Percentiles rank a stretch among this genome's conserved stretches.
phyloP scores from a whole-genome alignment of 2,113 vertebrate species.

The Charina bottae region DNA sequence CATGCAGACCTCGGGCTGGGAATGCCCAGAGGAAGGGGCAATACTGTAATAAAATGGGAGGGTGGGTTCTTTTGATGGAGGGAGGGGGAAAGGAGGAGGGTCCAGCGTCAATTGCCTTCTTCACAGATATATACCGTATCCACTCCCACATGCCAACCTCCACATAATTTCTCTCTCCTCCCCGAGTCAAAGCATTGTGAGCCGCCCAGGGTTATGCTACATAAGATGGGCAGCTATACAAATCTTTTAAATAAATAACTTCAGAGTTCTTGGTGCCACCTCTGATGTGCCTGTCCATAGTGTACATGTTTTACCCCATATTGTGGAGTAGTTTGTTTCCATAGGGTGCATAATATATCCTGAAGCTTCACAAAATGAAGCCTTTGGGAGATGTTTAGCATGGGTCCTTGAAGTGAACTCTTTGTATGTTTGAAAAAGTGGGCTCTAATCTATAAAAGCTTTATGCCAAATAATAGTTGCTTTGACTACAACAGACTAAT shows the following conservation, averaged over 20 bases:
- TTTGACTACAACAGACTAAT: background rate
- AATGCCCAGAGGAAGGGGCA: background rate
- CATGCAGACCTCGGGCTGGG: background rate
- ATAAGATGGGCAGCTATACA: background rate
- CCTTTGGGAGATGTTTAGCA: too few species aligned
- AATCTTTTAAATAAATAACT: background rate
- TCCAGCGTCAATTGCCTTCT: background rate
- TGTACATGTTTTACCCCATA: background rate
- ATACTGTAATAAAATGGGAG: background rate
- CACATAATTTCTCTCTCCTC: background rate
- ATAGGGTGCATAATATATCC: background rate
- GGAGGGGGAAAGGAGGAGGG: background rate
- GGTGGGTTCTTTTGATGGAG: background rate
- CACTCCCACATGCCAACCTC: background rate
- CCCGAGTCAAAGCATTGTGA: background rate
- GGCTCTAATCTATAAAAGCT: background rate
- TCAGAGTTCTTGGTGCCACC: background rate
- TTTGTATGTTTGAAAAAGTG: background rate
- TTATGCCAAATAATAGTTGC: background rate
- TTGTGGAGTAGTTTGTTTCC: background rate
- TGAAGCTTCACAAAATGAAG: background rate
- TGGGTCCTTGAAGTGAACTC: background rate
- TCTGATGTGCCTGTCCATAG: background rate
- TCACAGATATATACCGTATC: background rate
- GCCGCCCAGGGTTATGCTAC: background rate